Evolutionary conservation across 2,113 vertebrate genomes (phyloP).

Genomic region (Setophaga kirtlandii): DNA sequence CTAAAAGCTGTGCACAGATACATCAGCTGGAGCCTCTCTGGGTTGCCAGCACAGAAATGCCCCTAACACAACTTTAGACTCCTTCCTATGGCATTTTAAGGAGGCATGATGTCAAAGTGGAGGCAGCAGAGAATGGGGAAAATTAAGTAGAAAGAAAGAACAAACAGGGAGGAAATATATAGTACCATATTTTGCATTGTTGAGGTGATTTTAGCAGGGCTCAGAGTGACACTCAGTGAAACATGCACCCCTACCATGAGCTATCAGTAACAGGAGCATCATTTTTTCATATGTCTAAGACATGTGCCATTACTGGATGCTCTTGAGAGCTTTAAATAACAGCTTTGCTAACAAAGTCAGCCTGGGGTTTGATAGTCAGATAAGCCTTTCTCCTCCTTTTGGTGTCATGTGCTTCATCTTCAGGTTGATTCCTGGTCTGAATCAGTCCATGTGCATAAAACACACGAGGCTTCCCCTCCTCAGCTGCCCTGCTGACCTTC

Average conservation of each 20-base stretch:
- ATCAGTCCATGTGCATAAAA: background rate
- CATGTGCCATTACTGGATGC: background rate
- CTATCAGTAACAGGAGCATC: background rate
- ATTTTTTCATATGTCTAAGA: background rate
- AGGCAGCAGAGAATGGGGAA: background rate
- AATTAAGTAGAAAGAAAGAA: background rate
- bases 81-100: background rate
- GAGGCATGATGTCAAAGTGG: background rate
- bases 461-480: background rate
- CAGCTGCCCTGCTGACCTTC: background rate
- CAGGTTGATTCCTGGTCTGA: background rate
- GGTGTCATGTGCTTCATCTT: background rate
- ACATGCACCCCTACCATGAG: background rate
- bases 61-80: background rate
- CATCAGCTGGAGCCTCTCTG: background rate
- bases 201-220: background rate
- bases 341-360: background rate
- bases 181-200: background rate
- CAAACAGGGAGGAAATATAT: background rate
- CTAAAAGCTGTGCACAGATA: background rate
- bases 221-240: background rate
- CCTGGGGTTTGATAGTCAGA: background rate
- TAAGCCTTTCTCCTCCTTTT: background rate
- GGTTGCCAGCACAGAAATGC: background rate
- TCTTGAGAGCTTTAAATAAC: background rate